A percentile compares a stretch with the other conserved stretches of the same genome.
phyloP scores from a whole-genome alignment of 2,888 invertebrate genomes.

The Cryptus viduatorius region DNA sequence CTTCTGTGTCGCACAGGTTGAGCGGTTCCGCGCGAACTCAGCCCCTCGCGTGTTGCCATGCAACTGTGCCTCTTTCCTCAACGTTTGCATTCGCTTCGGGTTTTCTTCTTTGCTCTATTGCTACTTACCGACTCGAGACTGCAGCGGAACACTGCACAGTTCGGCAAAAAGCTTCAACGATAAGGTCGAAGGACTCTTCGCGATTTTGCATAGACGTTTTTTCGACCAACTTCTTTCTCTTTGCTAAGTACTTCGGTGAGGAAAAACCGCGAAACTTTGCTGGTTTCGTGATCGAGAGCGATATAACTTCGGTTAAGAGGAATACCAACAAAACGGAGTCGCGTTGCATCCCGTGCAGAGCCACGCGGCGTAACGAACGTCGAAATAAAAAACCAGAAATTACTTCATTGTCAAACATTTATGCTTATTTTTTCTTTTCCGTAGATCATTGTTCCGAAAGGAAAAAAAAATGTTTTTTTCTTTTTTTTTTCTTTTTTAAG shows the following conservation, averaged over 20 bases:
- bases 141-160: slow-evolving; percentile 58
- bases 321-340: neutral
- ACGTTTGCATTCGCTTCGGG: slow-evolving; percentile 21
- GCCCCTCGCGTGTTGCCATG: slow-evolving; percentile 80
- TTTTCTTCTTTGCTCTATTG: neutral
- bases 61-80: slow-evolving; percentile 67
- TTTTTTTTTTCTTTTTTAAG: neutral
- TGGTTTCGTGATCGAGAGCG: slow-evolving; percentile 73
- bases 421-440: neutral
- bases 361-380: slow-evolving; percentile 6
- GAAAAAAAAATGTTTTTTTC: neutral
- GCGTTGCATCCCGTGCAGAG: slow-evolving; percentile 14
- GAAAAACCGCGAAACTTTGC: slow-evolving; percentile 70
- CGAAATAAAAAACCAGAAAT: neutral
- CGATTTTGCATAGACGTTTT: slow-evolving; percentile 20
- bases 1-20: slow-evolving; percentile 76
- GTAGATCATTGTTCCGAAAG: neutral
- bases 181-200: slow-evolving; percentile 71
- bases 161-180: slow-evolving; percentile 79
- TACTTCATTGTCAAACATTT: slow-evolving; percentile 14
- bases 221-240: slow-evolving; percentile 35
- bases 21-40: slow-evolving; percentile 76
- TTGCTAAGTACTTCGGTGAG: slow-evolving; percentile 70
- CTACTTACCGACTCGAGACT: neutral
- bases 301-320: slow-evolving; percentile 66